These are phyloP conservation scores for Cotesia congregata DNA, from an alignment of 2,888 invertebrate genomes.

Conservation along the genomic window DNA sequence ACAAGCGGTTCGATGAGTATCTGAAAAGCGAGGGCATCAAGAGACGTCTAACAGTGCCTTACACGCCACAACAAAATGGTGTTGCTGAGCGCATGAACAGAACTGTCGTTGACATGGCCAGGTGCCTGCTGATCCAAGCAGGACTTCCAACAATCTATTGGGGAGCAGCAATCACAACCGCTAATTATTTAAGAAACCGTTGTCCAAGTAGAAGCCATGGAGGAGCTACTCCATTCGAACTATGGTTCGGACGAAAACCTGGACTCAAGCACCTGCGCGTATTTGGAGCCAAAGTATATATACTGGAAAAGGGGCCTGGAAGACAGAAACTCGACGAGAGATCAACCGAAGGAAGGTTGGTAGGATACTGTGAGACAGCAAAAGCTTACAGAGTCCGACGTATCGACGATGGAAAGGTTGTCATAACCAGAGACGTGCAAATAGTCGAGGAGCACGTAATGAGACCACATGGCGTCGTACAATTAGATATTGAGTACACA, in stretches of 20 bases:
- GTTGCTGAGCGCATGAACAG: slow-evolving; percentile 49
- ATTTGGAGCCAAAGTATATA: slow-evolving; percentile 27
- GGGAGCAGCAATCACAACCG: slow-evolving; percentile 48
- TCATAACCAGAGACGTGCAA: not conserved
- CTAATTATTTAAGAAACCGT: slow-evolving; percentile 40
- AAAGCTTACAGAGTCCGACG: slow-evolving; percentile 33
- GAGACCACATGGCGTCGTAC: not conserved
- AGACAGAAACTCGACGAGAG: slow-evolving; percentile 31
- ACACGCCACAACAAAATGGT: slow-evolving; percentile 46
- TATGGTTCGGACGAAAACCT: slow-evolving; percentile 24
- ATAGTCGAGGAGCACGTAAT: not conserved
- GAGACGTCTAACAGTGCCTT: too few species aligned
- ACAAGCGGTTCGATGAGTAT: too few species aligned
- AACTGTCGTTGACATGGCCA: slow-evolving; percentile 51
- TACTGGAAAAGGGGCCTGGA: slow-evolving; percentile 12
- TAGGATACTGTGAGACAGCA: slow-evolving; percentile 18
- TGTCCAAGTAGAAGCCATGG: slow-evolving; percentile 42
- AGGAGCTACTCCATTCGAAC: slow-evolving; percentile 38
- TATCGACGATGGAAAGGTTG: not conserved
- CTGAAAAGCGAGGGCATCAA: too few species aligned
- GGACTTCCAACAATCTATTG: slow-evolving; percentile 49
- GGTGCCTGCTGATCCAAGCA: slow-evolving; percentile 35
- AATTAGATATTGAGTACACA: not conserved
- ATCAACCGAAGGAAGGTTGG: slow-evolving; percentile 32
- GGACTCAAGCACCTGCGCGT: slow-evolving; percentile 17